A percentile compares a stretch with the other conserved stretches of the same genome.
phyloP scores from a whole-genome alignment of 2,888 invertebrate genomes.

The Eupithecia tripunctaria region DNA sequence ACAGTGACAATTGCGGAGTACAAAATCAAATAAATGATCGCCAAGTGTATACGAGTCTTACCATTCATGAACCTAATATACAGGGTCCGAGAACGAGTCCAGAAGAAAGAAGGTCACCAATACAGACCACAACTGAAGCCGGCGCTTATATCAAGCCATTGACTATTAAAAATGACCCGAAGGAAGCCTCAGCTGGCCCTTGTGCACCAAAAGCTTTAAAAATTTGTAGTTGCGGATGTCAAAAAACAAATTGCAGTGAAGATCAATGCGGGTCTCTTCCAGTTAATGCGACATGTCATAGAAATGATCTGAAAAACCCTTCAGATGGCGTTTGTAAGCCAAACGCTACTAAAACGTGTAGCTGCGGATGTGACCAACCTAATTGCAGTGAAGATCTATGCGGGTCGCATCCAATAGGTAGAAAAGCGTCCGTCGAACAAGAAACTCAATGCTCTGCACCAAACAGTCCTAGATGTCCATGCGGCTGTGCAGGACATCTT shows the following conservation, averaged over 20 bases:
- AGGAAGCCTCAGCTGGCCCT: not conserved
- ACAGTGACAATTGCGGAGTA: constrained; percentile 29
- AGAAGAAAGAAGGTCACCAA: constrained; percentile 54
- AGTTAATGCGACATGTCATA: not conserved
- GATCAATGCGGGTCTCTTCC: constrained; percentile 11
- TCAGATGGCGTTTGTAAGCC: not conserved
- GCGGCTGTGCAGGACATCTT: constrained; percentile 20
- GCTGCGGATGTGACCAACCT: constrained; percentile 23
- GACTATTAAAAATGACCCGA: not conserved
- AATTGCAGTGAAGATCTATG: constrained; percentile 12
- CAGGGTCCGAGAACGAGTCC: constrained; percentile 52
- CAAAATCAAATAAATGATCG: constrained; percentile 13
- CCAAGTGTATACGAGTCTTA: constrained; percentile 40
- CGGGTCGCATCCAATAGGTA: not conserved
- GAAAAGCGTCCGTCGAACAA: constrained; percentile 29
- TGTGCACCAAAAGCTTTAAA: not conserved
- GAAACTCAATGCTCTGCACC: constrained; percentile 28
- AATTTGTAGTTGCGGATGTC: constrained; percentile 25
- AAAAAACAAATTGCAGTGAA: not conserved
- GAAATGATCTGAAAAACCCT: not conserved
- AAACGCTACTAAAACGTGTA: constrained; percentile 17
- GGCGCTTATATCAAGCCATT: not conserved
- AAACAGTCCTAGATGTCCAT: constrained; percentile 23
- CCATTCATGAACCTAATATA: constrained; percentile 28
- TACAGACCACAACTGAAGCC: constrained; percentile 63